Evolutionary conservation across 2,888 invertebrate genomes (phyloP).

Genomic region (Helicoverpa assulta): DNA sequence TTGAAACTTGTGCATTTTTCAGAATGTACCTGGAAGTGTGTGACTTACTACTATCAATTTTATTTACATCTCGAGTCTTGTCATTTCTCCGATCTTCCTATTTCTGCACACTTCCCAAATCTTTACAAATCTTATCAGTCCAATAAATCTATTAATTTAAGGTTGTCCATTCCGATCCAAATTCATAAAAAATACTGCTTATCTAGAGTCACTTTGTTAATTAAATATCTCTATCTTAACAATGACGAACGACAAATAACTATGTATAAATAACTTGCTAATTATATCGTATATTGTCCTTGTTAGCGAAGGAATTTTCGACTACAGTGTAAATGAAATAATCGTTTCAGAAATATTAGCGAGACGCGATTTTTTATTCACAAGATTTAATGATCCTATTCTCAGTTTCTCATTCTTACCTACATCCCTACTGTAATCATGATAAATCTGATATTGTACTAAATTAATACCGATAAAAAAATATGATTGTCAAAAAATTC

Average conservation of each 20-base stretch:
- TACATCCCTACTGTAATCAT: too few species aligned
- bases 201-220: constrained; percentile 26
- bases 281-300: constrained; percentile 27
- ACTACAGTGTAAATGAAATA: not conserved
- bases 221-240: constrained; percentile 47
- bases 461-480: too few species aligned
- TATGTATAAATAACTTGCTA: constrained; percentile 60
- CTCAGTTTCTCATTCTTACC: too few species aligned
- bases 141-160: constrained; percentile 29
- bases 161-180: constrained; percentile 41
- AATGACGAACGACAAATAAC: constrained; percentile 71
- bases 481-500: too few species aligned
- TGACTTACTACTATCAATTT: not conserved
- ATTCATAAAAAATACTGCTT: constrained; percentile 11
- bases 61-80: not conserved
- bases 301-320: constrained; percentile 8
- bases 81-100: not conserved
- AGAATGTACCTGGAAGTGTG: constrained; percentile 9
- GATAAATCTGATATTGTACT: too few species aligned
- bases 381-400: not conserved
- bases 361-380: constrained; percentile 17
- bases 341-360: constrained; percentile 4
- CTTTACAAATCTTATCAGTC: constrained; percentile 1
- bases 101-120: constrained; percentile 1
- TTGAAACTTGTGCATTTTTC: not conserved